Percentiles rank a stretch among this genome's conserved stretches.
These are phyloP conservation scores for Darevskia mixta DNA, from an alignment of 2,797 vertebrate species.

Conservation along the genomic window DNA sequence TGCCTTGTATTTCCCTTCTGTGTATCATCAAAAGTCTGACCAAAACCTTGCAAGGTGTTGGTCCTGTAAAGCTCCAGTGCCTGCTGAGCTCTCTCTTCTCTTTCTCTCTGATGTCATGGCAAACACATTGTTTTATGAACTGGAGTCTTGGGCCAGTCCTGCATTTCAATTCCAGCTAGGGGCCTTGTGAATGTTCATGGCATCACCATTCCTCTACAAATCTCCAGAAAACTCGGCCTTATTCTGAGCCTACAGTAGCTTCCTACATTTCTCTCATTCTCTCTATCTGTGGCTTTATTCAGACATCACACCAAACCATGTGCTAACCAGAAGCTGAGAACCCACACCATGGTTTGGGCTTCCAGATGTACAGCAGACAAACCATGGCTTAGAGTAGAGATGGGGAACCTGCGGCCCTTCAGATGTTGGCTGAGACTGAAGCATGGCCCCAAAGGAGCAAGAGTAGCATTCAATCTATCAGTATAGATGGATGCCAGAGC, in stretches of 20 bases:
- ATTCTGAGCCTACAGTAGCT: not conserved
- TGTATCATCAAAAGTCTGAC: not conserved
- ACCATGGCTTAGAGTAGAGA: too few relatives aligned
- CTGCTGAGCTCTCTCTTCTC: not conserved
- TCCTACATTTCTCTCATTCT: not conserved
- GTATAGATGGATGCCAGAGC: not conserved
- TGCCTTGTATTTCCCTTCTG: not conserved
- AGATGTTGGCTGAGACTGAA: not conserved
- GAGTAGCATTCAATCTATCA: not conserved
- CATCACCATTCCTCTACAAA: not conserved
- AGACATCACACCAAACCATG: too few relatives aligned
- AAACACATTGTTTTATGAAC: not conserved
- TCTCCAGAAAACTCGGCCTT: too few relatives aligned
- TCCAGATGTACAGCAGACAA: too few relatives aligned
- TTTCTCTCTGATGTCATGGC: not conserved
- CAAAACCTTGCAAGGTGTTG: not conserved
- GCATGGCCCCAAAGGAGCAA: not conserved
- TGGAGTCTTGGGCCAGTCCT: not conserved
- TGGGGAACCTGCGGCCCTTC: not conserved
- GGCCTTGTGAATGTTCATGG: not conserved
- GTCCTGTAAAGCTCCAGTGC: not conserved
- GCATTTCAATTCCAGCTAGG: not conserved
- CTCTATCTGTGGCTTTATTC: not conserved
- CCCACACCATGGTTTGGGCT: too few relatives aligned
- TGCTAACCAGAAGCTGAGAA: too few relatives aligned